Evolutionary conservation across 2,797 vertebrate genomes (phyloP).

Genomic region (Yasuhikotakia modesta): DNA sequence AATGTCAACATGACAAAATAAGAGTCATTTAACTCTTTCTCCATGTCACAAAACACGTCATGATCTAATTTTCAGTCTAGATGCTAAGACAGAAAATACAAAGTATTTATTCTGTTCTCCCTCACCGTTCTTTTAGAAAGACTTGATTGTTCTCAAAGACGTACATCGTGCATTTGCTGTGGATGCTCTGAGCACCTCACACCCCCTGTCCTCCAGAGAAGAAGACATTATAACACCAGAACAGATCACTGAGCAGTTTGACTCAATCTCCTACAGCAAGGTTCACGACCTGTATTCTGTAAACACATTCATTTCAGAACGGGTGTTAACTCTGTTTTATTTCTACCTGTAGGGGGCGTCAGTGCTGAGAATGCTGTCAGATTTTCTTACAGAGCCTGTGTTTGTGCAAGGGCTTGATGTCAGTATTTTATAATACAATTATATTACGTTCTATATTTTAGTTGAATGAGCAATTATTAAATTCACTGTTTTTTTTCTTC

Average conservation of each 20-base stretch:
- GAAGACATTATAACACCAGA: conserved; percentile 78
- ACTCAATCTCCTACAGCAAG: conserved; percentile 87
- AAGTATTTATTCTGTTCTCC: not conserved
- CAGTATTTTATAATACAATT: conserved; percentile 52
- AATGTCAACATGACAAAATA: too few relatives aligned
- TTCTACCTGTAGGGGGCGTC: conserved; percentile 72
- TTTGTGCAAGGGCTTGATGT: conserved; percentile 72
- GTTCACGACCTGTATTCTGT: conserved; percentile 63
- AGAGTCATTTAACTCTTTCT: too few relatives aligned
- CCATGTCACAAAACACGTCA: too few relatives aligned
- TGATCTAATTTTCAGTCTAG: too few relatives aligned
- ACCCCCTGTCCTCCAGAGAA: conserved; percentile 81
- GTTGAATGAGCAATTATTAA: not conserved
- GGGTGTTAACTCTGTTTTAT: not conserved
- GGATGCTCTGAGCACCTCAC: conserved; percentile 84
- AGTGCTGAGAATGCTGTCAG: conserved; percentile 81
- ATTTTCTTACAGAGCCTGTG: conserved; percentile 73
- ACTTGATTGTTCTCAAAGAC: conserved; percentile 82
- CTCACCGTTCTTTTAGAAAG: conserved; percentile 76
- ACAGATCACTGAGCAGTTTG: conserved; percentile 87
- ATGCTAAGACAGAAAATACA: too few relatives aligned
- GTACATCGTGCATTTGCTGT: conserved; percentile 81
- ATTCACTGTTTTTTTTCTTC: not conserved
- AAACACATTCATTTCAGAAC: too few relatives aligned
- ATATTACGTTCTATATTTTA: not conserved